A percentile compares a stretch with the other conserved stretches of the same genome.
These are phyloP conservation scores for Erebia palarica DNA, from an alignment of 2,888 invertebrate species.

Conservation along the genomic window DNA sequence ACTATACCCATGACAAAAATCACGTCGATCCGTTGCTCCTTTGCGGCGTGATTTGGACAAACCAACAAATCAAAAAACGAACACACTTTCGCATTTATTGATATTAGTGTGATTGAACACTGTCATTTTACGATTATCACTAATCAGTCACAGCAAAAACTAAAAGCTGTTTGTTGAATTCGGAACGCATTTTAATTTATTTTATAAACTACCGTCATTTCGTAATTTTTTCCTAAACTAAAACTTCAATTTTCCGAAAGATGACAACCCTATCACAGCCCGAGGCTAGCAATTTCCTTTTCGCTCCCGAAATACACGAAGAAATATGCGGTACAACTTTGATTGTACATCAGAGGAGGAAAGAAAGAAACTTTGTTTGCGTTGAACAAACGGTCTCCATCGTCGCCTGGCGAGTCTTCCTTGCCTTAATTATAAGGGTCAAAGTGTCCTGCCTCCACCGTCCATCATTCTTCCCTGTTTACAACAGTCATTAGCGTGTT, in stretches of 20 bases:
- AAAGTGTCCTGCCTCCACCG: slow-evolving; percentile 22
- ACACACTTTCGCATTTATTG: too few species aligned
- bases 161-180: too few species aligned
- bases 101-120: too few species aligned
- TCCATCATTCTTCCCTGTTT: slow-evolving; percentile 58
- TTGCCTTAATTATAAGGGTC: slow-evolving; percentile 23
- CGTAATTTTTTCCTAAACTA: background rate
- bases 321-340: slow-evolving; percentile 56
- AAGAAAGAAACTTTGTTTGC: slow-evolving; percentile 38
- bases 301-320: slow-evolving; percentile 55
- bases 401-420: slow-evolving; percentile 32
- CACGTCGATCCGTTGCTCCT: too few species aligned
- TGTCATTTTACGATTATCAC: too few species aligned
- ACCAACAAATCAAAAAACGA: too few species aligned
- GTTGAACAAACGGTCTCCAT: slow-evolving; percentile 28
- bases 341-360: slow-evolving; percentile 56
- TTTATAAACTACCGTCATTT: background rate
- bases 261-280: slow-evolving; percentile 41
- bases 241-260: background rate
- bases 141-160: too few species aligned
- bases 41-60: too few species aligned
- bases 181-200: too few species aligned
- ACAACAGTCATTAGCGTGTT: slow-evolving; percentile 62
- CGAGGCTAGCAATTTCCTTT: slow-evolving; percentile 67
- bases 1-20: too few species aligned